Percentiles rank a stretch among this genome's conserved stretches.
phyloP scores from a whole-genome alignment of 2,797 vertebrate genomes.

The Sphenopsis melanotis region DNA sequence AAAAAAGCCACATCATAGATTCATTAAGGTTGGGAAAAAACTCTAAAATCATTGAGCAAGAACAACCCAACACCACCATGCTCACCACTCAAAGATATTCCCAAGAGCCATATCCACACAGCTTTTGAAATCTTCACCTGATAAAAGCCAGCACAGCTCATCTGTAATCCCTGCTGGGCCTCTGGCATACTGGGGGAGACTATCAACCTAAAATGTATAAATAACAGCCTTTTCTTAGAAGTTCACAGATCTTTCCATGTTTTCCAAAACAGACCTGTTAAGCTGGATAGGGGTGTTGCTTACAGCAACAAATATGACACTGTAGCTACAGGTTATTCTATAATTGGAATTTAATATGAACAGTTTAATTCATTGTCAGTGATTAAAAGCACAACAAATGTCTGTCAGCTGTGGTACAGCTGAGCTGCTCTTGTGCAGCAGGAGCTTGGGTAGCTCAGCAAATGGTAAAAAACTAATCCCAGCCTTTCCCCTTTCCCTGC shows the following conservation, averaged over 20 bases:
- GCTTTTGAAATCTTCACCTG: neutral
- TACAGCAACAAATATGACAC: constrained; percentile 37
- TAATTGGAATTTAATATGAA: constrained; percentile 69
- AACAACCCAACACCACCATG: neutral
- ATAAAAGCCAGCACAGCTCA: neutral
- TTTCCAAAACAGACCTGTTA: constrained; percentile 39
- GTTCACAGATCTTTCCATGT: constrained; percentile 25
- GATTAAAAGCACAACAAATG: constrained; percentile 61
- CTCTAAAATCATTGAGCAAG: neutral
- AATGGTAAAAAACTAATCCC: constrained; percentile 43
- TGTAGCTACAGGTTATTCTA: constrained; percentile 64
- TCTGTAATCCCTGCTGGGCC: neutral
- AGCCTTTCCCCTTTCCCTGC: neutral
- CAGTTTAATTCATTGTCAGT: constrained; percentile 68
- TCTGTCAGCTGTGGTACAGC: constrained; percentile 59
- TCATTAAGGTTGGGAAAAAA: neutral
- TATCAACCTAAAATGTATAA: neutral
- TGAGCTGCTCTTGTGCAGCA: constrained; percentile 54
- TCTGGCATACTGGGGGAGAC: neutral
- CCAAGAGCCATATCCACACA: neutral
- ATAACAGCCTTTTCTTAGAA: neutral
- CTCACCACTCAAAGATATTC: neutral
- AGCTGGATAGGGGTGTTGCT: constrained; percentile 4
- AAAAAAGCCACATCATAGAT: neutral
- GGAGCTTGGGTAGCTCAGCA: constrained; percentile 53